A percentile compares a stretch with the other conserved stretches of the same genome.
phyloP scores from a whole-genome alignment of 2,113 vertebrate genomes.

The Crotalus tigris region DNA sequence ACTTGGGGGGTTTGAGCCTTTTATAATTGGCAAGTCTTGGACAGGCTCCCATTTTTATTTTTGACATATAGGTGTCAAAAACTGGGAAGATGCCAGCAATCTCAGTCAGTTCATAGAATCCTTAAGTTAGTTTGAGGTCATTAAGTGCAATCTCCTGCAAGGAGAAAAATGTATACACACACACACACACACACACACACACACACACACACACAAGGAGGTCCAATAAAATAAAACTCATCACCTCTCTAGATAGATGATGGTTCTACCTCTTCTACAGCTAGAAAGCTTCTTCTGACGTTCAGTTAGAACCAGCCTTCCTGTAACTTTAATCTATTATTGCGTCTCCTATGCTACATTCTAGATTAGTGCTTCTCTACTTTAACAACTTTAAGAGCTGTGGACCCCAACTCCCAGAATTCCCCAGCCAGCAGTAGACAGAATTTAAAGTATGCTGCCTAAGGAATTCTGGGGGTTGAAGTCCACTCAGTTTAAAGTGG shows the following conservation, averaged over 20 bases:
- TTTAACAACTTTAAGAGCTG: neutral
- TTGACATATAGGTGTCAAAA: neutral
- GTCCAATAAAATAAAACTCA: neutral
- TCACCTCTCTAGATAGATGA: neutral
- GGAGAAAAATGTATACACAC: neutral
- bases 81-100: neutral
- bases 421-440: neutral
- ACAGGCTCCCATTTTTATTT: neutral
- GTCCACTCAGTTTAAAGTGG: neutral
- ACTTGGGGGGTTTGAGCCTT: neutral
- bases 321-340: no score
- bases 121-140: neutral
- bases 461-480: neutral
- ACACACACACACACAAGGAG: neutral
- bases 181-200: neutral
- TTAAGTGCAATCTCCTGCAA: neutral
- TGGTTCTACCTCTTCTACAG: neutral
- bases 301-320: neutral
- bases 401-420: neutral
- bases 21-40: neutral
- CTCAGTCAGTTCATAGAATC: neutral
- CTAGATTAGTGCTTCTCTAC: neutral
- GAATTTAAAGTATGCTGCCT: neutral
- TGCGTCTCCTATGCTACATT: neutral
- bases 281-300: neutral